Evolutionary conservation across 2,797 vertebrate species (phyloP).

Genomic region (Dermochelys coriacea): DNA sequence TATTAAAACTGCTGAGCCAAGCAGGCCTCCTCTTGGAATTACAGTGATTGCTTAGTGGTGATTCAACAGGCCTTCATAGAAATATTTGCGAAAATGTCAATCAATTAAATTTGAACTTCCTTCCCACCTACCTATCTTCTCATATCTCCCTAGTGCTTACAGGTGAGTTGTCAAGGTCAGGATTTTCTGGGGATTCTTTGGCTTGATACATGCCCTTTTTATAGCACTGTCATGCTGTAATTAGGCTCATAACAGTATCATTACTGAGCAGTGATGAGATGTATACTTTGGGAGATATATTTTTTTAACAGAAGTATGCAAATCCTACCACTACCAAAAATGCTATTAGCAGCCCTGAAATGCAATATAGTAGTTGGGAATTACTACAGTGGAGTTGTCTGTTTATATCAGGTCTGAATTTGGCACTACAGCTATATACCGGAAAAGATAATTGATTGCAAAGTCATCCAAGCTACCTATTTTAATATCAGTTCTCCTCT

Average conservation of each 20-base stretch:
- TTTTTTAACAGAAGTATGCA: neutral
- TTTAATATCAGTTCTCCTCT: neutral
- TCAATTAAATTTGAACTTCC: conserved; percentile 25
- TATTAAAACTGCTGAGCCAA: conserved; percentile 92
- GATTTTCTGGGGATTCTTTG: neutral
- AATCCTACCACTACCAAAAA: neutral
- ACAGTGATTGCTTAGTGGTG: conserved; percentile 84
- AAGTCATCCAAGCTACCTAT: neutral
- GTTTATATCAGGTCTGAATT: neutral
- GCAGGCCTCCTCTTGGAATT: conserved; percentile 85
- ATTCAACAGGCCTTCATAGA: conserved; percentile 66
- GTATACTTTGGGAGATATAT: accelerated
- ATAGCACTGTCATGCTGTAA: neutral
- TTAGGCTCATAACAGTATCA: neutral
- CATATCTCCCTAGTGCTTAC: neutral
- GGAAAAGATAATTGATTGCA: neutral
- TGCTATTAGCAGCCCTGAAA: neutral
- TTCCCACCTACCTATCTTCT: neutral
- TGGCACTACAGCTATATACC: neutral
- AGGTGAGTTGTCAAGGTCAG: neutral
- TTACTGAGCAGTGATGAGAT: neutral
- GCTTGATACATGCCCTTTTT: neutral
- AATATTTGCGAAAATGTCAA: conserved; percentile 61
- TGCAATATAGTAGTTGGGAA: neutral
- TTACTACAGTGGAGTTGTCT: accelerated